Conservation (phyloP, 35 echinoderm and acorn worm species). For the Acanthaster planci region DNA sequence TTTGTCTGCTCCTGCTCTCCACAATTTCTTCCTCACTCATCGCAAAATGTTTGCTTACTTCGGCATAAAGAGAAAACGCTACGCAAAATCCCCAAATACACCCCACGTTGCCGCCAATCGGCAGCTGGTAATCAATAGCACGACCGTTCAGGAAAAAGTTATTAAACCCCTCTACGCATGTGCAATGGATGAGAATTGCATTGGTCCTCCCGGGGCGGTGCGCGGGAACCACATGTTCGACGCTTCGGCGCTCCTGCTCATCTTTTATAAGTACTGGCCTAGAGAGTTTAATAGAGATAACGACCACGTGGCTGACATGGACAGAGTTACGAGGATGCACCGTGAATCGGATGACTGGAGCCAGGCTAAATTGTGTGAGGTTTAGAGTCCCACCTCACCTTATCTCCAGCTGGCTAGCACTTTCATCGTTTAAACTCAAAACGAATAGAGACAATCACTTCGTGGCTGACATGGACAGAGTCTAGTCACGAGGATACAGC, state of each 20-base stretch:
- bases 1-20: neutral
- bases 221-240: slow-evolving; percentile 50
- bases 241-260: slow-evolving; percentile 49
- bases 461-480: too few species aligned
- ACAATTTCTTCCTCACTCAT: slow-evolving; percentile 62
- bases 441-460: too few species aligned
- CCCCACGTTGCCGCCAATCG: slow-evolving; percentile 67
- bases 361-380: neutral
- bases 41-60: slow-evolving; percentile 42
- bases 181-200: slow-evolving; percentile 53
- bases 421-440: too few species aligned
- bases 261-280: neutral
- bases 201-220: slow-evolving; percentile 39
- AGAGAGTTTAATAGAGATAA: neutral
- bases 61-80: slow-evolving; percentile 55
- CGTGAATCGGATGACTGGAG: neutral
- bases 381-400: too few species aligned
- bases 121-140: slow-evolving; percentile 71
- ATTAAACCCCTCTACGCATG: slow-evolving; percentile 59
- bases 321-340: neutral
- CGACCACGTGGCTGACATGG: neutral
- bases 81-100: slow-evolving; percentile 28
- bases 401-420: too few species aligned
- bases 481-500: too few species aligned
- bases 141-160: slow-evolving; percentile 51